Percentiles rank a stretch among this genome's conserved stretches.
phyloP scores from a whole-genome alignment of 2,797 vertebrate species.

The Leucoraja ocellata region DNA sequence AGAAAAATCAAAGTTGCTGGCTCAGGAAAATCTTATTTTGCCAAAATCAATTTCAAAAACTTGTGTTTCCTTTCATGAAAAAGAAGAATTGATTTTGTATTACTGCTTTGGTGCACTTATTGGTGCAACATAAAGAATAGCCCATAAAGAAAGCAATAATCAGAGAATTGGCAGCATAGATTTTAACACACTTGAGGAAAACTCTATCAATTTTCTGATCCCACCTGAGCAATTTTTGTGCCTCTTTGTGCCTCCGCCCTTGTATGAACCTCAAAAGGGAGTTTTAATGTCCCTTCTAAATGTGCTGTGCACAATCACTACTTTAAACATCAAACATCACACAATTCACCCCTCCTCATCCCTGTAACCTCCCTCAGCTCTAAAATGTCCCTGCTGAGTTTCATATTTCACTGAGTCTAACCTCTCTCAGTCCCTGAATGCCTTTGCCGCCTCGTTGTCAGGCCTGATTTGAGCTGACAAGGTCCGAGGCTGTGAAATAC shows the following conservation, averaged over 20 bases:
- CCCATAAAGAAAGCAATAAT: not conserved
- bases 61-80: not conserved
- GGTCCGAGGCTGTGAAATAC: no score
- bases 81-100: not conserved
- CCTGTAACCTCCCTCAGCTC: not conserved
- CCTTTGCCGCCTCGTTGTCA: no score
- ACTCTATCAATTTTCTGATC: not conserved
- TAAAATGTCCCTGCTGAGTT: not conserved
- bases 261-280: not conserved
- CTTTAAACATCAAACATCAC: not conserved
- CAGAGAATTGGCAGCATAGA: not conserved
- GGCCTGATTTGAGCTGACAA: no score
- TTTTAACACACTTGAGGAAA: not conserved
- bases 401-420: no score
- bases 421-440: not conserved
- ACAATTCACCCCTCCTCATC: no score
- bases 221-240: not conserved
- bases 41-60: not conserved
- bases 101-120: not conserved
- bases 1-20: conserved; percentile 4
- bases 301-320: not conserved
- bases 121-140: not conserved
- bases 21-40: not conserved
- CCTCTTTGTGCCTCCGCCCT: not conserved
- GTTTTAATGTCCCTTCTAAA: not conserved